Evolutionary conservation across 1,140 invertebrate species (phyloP), one percentile per base, ranked within the genome.

Genomic region (Pseudomyrmex dendroicus): DNA sequence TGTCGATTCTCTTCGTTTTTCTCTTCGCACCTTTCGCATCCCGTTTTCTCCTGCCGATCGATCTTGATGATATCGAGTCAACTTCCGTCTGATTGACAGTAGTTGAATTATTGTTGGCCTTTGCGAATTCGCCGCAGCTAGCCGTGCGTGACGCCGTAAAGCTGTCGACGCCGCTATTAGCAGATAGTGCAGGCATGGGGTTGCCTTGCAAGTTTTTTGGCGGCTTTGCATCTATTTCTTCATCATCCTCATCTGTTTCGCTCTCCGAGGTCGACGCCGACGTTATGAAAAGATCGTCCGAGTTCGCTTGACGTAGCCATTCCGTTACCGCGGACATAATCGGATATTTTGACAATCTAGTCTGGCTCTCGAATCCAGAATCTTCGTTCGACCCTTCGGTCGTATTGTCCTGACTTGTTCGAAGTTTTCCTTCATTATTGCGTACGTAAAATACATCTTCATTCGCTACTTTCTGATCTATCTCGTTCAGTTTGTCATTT

Each of bases 151-250:
- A 89, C 82, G 78, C 84, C 77, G 88, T 62, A 4, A 54, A 54
- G 70, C 92, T 89, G 89, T 90, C 89, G 68, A 83, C 91, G 78
- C 84, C 85, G 89, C 89, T 89, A 93, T 93, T 94, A 95, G 87
- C 92, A 94, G 94, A 95, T 95, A 95, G 94, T 94, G 94, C 95
- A 95, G 92, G 94, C 91, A 94, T 94, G 94, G 94, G 95, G 94
- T 95, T 95, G 94, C 94, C 90, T 92, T 94, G 89, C 94, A 93
- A 94, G 94, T 95, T 95, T 95, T 95, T 95, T 95, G 94, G 87
- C 90, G 91, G 91, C 90, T 94, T 86, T 57, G 87, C 80, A 25
- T 90, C 87, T 20, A 73, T 78, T 50, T 83, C 84, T 25, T 90
- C 91, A 15, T 90, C 89, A 17, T 91, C 89, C 7, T 89, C 84